Evolutionary conservation across 2,113 vertebrate species (phyloP).

Genomic region (Apodemus sylvaticus): DNA sequence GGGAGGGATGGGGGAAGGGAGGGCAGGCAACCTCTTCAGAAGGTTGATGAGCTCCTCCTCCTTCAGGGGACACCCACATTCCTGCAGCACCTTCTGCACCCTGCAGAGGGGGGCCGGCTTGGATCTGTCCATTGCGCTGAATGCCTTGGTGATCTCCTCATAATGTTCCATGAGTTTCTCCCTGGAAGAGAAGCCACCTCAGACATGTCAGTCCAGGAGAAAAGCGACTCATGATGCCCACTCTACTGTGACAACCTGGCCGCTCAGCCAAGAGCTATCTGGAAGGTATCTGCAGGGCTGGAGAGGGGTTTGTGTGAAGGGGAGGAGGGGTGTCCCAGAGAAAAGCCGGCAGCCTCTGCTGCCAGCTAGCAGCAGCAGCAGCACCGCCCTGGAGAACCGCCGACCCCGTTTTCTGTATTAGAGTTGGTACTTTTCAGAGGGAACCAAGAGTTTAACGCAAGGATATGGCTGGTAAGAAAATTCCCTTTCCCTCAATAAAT

Average conservation of each 20-base stretch:
- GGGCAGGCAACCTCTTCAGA: constrained; percentile 75
- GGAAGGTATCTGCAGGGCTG: background rate
- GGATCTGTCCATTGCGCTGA: constrained; percentile 69
- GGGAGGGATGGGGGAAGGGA: fast-evolving
- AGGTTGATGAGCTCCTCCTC: constrained; percentile 73
- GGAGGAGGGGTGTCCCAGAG: background rate
- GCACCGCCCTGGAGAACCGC: background rate
- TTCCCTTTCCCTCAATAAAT: fast-evolving
- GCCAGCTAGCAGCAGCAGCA: no score
- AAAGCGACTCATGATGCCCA: background rate
- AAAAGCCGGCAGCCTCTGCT: background rate
- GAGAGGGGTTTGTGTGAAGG: background rate
- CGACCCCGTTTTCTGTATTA: background rate
- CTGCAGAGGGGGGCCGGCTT: constrained; percentile 44
- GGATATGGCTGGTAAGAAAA: background rate
- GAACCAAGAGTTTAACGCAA: background rate
- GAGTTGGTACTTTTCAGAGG: background rate
- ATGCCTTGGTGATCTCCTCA: constrained; percentile 76
- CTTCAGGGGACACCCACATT: constrained; percentile 60
- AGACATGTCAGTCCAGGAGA: background rate
- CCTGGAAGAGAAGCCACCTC: constrained; percentile 70
- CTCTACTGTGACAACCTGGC: background rate
- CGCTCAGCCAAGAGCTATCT: background rate
- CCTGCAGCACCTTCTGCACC: constrained; percentile 73
- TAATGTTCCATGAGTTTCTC: constrained; percentile 78